phyloP scores from a whole-genome alignment of 2,113 vertebrate species.

The Macquaria australasica region DNA sequence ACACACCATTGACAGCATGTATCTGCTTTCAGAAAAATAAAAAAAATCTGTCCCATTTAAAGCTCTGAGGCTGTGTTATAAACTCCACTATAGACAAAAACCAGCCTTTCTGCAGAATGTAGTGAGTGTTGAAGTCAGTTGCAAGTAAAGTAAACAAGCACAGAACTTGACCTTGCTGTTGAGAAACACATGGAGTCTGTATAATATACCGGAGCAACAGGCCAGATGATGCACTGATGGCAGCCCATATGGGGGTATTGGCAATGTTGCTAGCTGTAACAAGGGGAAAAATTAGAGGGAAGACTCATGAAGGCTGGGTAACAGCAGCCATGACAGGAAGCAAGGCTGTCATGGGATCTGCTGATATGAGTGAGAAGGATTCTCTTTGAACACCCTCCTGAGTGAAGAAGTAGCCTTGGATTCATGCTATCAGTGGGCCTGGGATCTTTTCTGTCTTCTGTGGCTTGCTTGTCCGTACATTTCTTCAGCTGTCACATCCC shows the following conservation, averaged over 20 bases:
- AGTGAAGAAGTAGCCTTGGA: conserved; percentile 18
- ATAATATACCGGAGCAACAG: conserved; percentile 39
- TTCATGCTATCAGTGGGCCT: background rate
- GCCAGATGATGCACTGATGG: conserved; percentile 44
- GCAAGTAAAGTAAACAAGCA: conserved; percentile 45
- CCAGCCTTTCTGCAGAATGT: background rate
- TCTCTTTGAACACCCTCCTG: conserved; percentile 6
- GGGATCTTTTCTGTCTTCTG: conserved; percentile 17
- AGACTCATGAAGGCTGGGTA: background rate
- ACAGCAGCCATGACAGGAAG: conserved; percentile 31
- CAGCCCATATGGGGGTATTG: conserved; percentile 32
- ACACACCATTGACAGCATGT: background rate
- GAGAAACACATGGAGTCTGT: conserved; percentile 51
- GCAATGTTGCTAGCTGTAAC: conserved; percentile 28
- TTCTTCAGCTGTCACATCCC: conserved; percentile 47
- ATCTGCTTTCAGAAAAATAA: background rate
- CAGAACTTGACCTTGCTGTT: conserved; percentile 63
- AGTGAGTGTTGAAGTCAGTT: conserved; percentile 11
- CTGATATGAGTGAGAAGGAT: conserved; percentile 25
- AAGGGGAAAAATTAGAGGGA: background rate
- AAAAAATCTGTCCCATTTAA: background rate
- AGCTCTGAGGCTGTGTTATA: background rate
- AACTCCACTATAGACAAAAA: background rate
- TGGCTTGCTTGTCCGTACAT: background rate
- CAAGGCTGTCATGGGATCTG: conserved; percentile 19